A percentile compares a stretch with the other conserved stretches of the same genome.
Evolutionary conservation across 1,140 invertebrate genomes (phyloP).

Genomic region (Himalopsyche phryganea): DNA sequence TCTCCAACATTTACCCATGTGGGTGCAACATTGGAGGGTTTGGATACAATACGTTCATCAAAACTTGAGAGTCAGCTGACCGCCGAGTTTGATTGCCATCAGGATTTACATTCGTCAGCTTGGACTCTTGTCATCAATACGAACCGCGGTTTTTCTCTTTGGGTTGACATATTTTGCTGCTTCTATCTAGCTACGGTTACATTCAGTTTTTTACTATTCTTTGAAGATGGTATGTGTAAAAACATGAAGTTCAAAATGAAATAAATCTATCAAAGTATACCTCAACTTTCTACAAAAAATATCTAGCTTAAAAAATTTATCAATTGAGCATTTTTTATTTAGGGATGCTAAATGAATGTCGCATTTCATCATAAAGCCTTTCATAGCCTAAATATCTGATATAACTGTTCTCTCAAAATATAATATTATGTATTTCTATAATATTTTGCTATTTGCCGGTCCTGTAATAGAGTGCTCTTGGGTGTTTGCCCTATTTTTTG

Average conservation of each 20-base stretch:
- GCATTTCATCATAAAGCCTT: not conserved
- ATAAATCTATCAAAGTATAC: not conserved
- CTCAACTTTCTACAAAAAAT: not conserved
- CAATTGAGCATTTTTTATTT: not conserved
- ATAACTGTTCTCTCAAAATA: too few species aligned
- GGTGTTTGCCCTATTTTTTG: too few species aligned
- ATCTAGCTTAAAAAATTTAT: not conserved
- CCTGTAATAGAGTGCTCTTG: too few species aligned
- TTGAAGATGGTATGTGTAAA: conserved; percentile 14
- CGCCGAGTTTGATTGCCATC: conserved; percentile 58
- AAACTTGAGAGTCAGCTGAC: conserved; percentile 55
- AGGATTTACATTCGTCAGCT: conserved; percentile 68
- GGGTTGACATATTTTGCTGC: conserved; percentile 66
- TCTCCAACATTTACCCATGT: conserved; percentile 84
- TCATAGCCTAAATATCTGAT: not conserved
- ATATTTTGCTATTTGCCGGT: too few species aligned
- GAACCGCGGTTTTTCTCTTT: conserved; percentile 57
- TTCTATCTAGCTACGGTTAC: conserved; percentile 58
- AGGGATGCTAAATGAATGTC: not conserved
- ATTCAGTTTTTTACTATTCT: conserved; percentile 54
- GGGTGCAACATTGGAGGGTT: conserved; percentile 71
- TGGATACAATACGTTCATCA: conserved; percentile 76
- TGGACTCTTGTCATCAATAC: conserved; percentile 49
- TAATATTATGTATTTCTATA: too few species aligned
- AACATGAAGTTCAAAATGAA: not conserved